phyloP scores from a whole-genome alignment of 2,797 vertebrate species.

The Acrossocheilus wenchowensis region DNA sequence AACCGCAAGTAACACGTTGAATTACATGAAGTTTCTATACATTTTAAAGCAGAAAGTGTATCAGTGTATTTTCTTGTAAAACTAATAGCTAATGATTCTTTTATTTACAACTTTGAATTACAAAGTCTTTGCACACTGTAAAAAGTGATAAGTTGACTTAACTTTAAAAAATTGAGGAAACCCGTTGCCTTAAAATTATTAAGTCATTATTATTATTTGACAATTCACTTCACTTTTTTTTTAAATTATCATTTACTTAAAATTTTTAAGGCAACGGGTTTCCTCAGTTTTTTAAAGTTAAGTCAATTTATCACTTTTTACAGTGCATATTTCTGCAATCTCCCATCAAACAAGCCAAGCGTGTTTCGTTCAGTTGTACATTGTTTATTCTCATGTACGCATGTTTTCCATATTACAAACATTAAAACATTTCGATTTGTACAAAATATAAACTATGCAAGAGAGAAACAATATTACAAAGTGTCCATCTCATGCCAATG shows the following conservation, averaged over 20 bases:
- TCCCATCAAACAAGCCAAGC: not conserved
- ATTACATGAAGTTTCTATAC: not conserved
- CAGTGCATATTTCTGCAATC: not conserved
- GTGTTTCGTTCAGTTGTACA: constrained; percentile 70
- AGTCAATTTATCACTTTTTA: too few species aligned
- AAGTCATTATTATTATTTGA: too few species aligned
- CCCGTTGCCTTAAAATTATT: too few species aligned
- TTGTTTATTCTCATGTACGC: constrained; percentile 68
- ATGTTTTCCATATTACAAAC: constrained; percentile 70
- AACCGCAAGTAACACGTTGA: not conserved
- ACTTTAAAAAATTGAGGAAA: too few species aligned
- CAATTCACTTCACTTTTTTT: too few species aligned
- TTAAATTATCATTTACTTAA: too few species aligned
- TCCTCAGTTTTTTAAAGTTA: too few species aligned
- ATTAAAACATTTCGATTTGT: constrained; percentile 75
- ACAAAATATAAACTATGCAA: constrained; percentile 81
- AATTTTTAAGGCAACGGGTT: too few species aligned
- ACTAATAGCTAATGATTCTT: not conserved
- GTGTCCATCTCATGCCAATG: constrained; percentile 68
- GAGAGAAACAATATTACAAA: constrained; percentile 69
- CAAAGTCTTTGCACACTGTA: too few species aligned
- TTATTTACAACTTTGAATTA: too few species aligned
- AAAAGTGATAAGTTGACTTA: too few species aligned
- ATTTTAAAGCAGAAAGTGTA: not conserved
- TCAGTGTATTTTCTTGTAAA: not conserved